Base-by-base conservation (phyloP, 2,797 vertebrate genomes). In the Orestias chungarensis region DNA sequence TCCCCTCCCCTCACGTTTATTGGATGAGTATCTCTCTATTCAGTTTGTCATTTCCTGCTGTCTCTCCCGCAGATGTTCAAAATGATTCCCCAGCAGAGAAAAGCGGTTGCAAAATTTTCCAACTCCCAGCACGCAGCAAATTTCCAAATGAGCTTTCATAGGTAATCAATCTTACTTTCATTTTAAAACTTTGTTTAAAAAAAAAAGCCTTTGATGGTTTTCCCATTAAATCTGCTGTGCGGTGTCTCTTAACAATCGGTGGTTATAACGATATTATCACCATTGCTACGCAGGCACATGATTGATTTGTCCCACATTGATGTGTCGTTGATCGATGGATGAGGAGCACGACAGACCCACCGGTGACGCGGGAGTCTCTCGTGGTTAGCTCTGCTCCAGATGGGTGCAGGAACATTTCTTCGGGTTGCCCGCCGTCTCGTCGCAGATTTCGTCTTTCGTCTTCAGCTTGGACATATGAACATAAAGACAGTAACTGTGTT, bases 261-360 rank as follows among this genome's bases (percentile, higher is more conserved):
- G 71, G 52, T 76, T 79, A 74, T 79, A 77, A 91, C 72, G 5
- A 66, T 75, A 50, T 82, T 76, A 80, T 90, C 75, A 69, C 66
- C 49, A 79, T 90, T 91, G 90, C 84, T 80, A 87, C 78, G 64
- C 94, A 99, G 98, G 96, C 98, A 99, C 90, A 99, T 99, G 97
- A 96, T 99, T 93, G 98, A 99, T 93, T 92, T 99, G 91, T 99
- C 98, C 87, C 97, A 99, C 94, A 99, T 99, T 89, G 98, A 99
- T 8, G 98, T 99, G 93, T 95, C 96, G 23, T 94, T 99, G 90
- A 96, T 98, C 70, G 95, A 97, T 73, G 96, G 96, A 94, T 99
- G 96, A 98, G 81, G 91, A 87, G 83, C 47, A 15, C 74, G 38
- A 35, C 78, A 73, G 35, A 80, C 68, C 78, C 64, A 65, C 73